These are phyloP conservation scores for Pissodes strobi DNA, from an alignment of 1,140 invertebrate genomes.

Conservation along the genomic window DNA sequence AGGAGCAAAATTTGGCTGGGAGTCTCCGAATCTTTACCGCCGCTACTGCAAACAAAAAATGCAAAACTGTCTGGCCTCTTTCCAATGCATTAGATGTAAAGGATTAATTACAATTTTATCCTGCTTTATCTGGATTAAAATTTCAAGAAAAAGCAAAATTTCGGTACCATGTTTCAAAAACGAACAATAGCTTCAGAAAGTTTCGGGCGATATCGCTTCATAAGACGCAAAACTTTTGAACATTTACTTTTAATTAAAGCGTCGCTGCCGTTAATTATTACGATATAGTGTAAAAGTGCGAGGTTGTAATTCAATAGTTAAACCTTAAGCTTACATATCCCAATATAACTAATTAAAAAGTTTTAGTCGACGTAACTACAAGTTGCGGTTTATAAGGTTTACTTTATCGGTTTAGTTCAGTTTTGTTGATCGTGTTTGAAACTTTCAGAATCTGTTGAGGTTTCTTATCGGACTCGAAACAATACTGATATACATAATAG, in stretches of 20 bases:
- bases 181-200: slow-evolving; percentile 12
- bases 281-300: slow-evolving; percentile 10
- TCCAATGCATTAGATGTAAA: no score
- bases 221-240: slow-evolving; percentile 26
- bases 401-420: slow-evolving; percentile 15
- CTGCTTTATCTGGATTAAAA: no score
- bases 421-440: slow-evolving; percentile 9
- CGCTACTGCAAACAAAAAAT: no score
- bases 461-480: slow-evolving; percentile 1
- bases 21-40: no score
- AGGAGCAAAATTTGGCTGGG: no score
- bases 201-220: not conserved
- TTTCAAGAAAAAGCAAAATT: no score
- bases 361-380: slow-evolving; percentile 18
- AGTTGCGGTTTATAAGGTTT: slow-evolving; percentile 19
- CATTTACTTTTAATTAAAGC: slow-evolving; percentile 31
- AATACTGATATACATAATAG: no score
- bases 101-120: no score
- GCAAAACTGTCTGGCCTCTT: no score
- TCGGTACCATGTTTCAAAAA: no score
- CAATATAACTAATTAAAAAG: slow-evolving; percentile 33
- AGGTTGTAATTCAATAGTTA: slow-evolving; percentile 20
- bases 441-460: slow-evolving; percentile 1
- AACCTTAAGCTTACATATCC: not conserved
- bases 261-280: slow-evolving; percentile 19